phyloP scores from a whole-genome alignment of 1,140 invertebrate genomes.

The Apis mellifera region DNA sequence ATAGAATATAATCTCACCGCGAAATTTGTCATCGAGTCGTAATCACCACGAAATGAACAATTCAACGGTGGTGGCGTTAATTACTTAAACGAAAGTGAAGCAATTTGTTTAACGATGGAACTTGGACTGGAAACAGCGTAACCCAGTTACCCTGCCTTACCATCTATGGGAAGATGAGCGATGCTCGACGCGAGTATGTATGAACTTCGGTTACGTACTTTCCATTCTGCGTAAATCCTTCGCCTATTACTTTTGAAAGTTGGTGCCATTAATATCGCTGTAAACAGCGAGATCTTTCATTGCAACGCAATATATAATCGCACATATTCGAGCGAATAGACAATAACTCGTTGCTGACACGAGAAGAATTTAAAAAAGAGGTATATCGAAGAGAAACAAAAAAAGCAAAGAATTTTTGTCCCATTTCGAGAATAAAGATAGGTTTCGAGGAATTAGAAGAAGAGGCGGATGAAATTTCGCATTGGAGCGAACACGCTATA shows the following conservation, averaged over 20 bases:
- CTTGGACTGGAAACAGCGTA: background rate
- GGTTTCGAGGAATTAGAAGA: no score
- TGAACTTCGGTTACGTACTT: slow-evolving; percentile 12
- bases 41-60: background rate
- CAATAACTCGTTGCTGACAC: background rate
- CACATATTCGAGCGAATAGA: background rate
- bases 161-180: background rate
- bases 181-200: background rate
- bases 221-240: background rate
- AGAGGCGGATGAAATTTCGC: slow-evolving; percentile 14
- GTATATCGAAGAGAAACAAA: background rate
- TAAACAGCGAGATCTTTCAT: background rate
- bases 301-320: background rate
- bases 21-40: background rate
- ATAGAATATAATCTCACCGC: background rate
- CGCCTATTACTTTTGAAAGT: background rate
- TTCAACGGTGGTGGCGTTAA: background rate
- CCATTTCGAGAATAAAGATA: no score
- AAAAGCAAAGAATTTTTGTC: background rate
- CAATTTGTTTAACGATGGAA: slow-evolving; percentile 11
- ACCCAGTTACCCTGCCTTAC: no score
- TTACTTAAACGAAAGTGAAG: background rate
- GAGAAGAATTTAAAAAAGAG: background rate
- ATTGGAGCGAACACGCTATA: slow-evolving; percentile 8
- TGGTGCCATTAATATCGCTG: background rate